Evolutionary conservation across 2,888 invertebrate species (phyloP), one percentile per base, ranked within the genome.

Genomic region (Phyto melanocephala): DNA sequence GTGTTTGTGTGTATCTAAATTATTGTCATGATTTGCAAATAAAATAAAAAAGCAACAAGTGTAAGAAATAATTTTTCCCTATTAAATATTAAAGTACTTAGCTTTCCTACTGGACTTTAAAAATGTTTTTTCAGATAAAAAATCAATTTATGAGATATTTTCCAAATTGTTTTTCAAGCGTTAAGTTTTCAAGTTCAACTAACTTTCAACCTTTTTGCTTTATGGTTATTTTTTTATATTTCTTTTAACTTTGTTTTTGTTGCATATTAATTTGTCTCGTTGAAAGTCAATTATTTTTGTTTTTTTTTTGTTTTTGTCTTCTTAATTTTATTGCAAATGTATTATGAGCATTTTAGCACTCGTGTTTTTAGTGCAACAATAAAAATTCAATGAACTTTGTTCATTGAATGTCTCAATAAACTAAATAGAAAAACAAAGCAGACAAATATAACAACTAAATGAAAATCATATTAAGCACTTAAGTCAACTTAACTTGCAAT

Each of bases 331-430:
- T 37, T 24, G 2, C 6, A 45, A 22, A 2, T 47, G 8, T 75
- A 63, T 56, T 63, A 56, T 63, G 63, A 77, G 35, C 62, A 62
- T 42, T 62, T 70, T 24, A 54, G 24, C 37, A 56, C 70, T 56
- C 28, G 56, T 71, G 40, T 54, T 50, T 62, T 62, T 63, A 35
- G 42, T 60, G 40, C 42, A 63, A 24, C 45, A 63, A 63, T 54
- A 47, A 52, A 70, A 77, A 70, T 68, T 62, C 77, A 77, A 77
- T 63, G 77, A 77, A 70, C 77, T 63, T 47, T 70, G 62, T 63
- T 70, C 77, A 63, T 45, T 70, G 54, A 70, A 70, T 77, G 45
- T 77, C 54, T 54, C 52, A 70, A 68, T 62, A 77, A 60, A 76
- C 28, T 35, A 33, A 28, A 62, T 40, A 37, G 28, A 15, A 37